Evolutionary conservation across 2,888 invertebrate species (phyloP).

Genomic region (Sycophila texana): DNA sequence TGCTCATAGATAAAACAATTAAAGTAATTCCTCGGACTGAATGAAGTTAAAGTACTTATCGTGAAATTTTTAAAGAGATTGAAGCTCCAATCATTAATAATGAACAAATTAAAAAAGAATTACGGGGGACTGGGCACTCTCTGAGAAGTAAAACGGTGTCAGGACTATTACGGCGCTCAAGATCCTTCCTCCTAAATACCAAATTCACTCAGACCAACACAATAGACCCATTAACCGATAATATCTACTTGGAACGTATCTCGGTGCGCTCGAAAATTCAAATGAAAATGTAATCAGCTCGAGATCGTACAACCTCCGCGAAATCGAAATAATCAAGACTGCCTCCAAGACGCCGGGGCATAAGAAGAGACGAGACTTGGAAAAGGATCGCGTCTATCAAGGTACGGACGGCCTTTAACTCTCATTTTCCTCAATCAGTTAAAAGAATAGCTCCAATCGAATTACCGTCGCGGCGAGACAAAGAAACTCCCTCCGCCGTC

Average conservation of each 20-base stretch:
- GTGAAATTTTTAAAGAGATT: too few species aligned
- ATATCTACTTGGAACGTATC: too few species aligned
- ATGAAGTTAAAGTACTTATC: too few species aligned
- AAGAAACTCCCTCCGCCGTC: conserved; percentile 44
- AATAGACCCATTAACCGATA: too few species aligned
- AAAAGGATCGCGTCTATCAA: conserved; percentile 34
- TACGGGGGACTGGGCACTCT: too few species aligned
- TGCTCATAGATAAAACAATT: too few species aligned
- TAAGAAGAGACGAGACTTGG: neutral
- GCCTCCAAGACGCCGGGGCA: neutral
- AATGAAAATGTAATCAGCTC: conserved; percentile 21
- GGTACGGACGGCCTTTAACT: conserved; percentile 17
- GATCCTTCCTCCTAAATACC: neutral
- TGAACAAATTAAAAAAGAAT: too few species aligned
- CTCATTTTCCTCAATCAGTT: conserved; percentile 50
- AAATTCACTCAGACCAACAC: conserved; percentile 1
- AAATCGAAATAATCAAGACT: conserved; percentile 41
- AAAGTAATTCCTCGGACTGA: too few species aligned
- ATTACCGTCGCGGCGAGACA: conserved; percentile 31
- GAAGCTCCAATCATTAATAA: too few species aligned
- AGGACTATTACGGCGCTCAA: too few species aligned
- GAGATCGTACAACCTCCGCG: neutral
- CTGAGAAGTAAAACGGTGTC: too few species aligned
- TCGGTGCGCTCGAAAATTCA: neutral
- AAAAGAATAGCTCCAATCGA: conserved; percentile 41